phyloP scores from a whole-genome alignment of 2,797 vertebrate genomes.

The Vireo griseus region DNA sequence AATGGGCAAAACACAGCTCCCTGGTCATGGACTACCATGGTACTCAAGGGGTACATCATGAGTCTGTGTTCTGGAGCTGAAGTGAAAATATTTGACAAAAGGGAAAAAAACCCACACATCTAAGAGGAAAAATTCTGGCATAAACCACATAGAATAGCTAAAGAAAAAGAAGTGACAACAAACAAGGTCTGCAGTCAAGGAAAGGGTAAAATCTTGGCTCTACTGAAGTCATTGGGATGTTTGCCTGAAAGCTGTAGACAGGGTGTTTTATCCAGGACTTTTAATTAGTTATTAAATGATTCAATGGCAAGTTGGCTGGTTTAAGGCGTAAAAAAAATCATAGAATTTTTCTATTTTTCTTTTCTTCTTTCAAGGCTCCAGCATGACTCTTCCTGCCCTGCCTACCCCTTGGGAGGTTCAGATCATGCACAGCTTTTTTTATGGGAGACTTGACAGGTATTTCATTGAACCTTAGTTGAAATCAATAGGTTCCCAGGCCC shows the following conservation, averaged over 20 bases:
- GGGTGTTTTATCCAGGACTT: slow-evolving; percentile 39
- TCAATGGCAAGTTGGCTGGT: slow-evolving; percentile 37
- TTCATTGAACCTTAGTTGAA: slow-evolving; percentile 19
- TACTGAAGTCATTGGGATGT: neutral
- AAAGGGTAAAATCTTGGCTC: slow-evolving; percentile 43
- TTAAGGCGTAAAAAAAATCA: neutral
- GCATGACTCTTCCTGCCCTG: slow-evolving; percentile 21
- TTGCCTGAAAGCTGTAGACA: slow-evolving; percentile 43
- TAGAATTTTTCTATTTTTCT: neutral
- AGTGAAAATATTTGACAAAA: neutral
- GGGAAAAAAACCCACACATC: neutral
- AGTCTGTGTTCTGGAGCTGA: neutral
- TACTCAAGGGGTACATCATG: neutral
- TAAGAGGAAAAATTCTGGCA: neutral
- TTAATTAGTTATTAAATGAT: slow-evolving; percentile 56
- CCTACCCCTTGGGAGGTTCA: slow-evolving; percentile 17
- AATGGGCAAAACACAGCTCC: neutral
- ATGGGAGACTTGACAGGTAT: slow-evolving; percentile 24
- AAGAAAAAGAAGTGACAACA: neutral
- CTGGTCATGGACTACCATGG: neutral
- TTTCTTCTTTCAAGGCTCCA: neutral
- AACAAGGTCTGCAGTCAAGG: neutral
- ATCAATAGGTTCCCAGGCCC: neutral
- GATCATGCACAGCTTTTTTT: neutral
- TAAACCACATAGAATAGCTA: neutral